Base-by-base conservation (phyloP, 2,113 vertebrate genomes). In the Calidris pugnax region DNA sequence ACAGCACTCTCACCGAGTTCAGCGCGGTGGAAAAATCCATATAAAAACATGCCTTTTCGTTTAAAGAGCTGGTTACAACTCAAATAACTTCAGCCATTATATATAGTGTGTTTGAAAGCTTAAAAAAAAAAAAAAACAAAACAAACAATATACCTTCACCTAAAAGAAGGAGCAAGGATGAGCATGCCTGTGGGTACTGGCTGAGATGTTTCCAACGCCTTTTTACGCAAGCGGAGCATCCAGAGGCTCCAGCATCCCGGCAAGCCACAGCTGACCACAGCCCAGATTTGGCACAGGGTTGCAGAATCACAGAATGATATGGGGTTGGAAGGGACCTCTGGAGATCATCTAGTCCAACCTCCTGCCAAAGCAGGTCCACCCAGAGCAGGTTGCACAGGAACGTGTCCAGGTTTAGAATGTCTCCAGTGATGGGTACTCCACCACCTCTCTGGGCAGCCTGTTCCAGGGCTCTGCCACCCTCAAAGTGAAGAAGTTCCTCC, bases 141-240 rank as follows among this genome's bases (percentile, higher is more conserved):
- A 7, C n/a, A n/a, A n/a, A n/a, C n/a, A n/a, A 8, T 47, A 21
- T 7, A 7, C 30, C 17, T 47, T 28, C 20, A 8, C 13, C 41
- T 45, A 11, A 55, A 24, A 53, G 39, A 10, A 28, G 28, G 41
- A 35, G 51, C 32, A 39, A 41, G 55, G 62, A 14, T 22, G 15
- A 30, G 26, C 2, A 1, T 51, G 63, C 32, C 35, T 19, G 28
- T 4, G 33, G 50, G 18, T 39, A 2, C 12, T 10, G 30, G 14
- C n/a, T 67, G 57, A 17, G 64, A 5, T 0, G 1, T n/a, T 63
- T n/a, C 50, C 26, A 43, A 19, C 0, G 1, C 10, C 32, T 74
- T 50, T 63, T 28, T 6, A 56, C 3, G 0, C 48, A 21, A 41
- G 68, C 17, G 10, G 62, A 45, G 55, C 30, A 56, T 32, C 55